These are phyloP conservation scores for Rhinoptilus africanus DNA, from an alignment of 2,113 vertebrate genomes.

Conservation along the genomic window DNA sequence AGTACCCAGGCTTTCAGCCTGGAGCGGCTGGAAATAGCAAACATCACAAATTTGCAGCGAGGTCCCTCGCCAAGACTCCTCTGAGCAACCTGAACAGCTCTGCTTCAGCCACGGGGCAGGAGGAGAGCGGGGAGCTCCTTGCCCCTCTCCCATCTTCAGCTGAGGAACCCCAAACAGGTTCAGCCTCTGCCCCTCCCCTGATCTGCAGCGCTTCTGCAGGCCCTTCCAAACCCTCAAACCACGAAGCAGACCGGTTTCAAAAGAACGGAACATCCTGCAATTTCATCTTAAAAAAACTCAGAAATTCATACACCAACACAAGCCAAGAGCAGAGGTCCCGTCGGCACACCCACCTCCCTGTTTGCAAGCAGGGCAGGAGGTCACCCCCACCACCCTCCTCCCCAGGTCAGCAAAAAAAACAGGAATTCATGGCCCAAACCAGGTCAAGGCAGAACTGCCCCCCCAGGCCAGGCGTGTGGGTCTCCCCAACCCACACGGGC, in stretches of 20 bases:
- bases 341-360: accelerated
- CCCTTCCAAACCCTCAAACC: background rate
- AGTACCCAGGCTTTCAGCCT: background rate
- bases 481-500: background rate
- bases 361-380: background rate
- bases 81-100: background rate
- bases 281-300: background rate
- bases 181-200: background rate
- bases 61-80: background rate
- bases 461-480: background rate
- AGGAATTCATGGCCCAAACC: background rate
- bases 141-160: accelerated
- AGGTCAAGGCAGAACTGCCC: background rate
- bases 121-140: background rate
- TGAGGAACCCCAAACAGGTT: background rate
- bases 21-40: background rate
- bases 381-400: background rate
- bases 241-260: background rate
- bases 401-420: background rate
- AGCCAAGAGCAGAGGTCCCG: background rate
- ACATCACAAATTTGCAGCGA: background rate
- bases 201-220: background rate
- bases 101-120: background rate
- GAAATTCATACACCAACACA: accelerated
- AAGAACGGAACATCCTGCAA: background rate